Base-by-base conservation (phyloP, 2,113 vertebrate species). In the Lophius piscatorius region DNA sequence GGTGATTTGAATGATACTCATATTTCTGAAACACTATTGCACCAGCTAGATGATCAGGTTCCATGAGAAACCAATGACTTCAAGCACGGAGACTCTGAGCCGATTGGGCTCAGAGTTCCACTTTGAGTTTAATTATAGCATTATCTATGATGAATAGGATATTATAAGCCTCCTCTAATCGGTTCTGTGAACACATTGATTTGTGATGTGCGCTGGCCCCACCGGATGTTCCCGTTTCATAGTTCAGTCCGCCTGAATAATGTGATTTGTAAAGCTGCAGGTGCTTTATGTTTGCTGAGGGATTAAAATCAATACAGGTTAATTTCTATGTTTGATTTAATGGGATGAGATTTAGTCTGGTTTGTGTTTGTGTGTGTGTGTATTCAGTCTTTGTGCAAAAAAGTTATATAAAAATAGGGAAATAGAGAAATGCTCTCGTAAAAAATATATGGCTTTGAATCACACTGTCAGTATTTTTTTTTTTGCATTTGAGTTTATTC, bases 251-350 rank as follows among this genome's bases (percentile, higher is more conserved):
- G 21, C 39, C 17, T 24, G 29, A 47, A 18, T 63, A 57, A 80
- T 60, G 51, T 6, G 38, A 41, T 75, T 68, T 60, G 28, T 34
- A 40, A 44, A 55, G 51, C 48, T 52, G 51, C 17, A 42, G 29
- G 31, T 72, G 52, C 22, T 47, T 24, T 46, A 40, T 61, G 24
- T 74, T 55, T 44, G 46, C 40, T 35, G 34, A 4, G 23, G 33
- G 46, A 74, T 64, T 74, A 17, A 20, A 55, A 68, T 63, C 54
- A 50, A 75, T 55, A 50, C 12, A 2, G 4, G 38, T 44, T 76
- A 0, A 51, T 69, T 54, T 39, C 40, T 61, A 6, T 16, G 16
- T 57, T 3, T 33, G 62, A 57, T 8, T 14, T 9, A 40, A 13
- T 4, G 12, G 20, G 22, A 46, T 23, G 22, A 36, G 3, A 24